Evolutionary conservation across 2,113 vertebrate genomes (phyloP).

Genomic region (Maylandia zebra): DNA sequence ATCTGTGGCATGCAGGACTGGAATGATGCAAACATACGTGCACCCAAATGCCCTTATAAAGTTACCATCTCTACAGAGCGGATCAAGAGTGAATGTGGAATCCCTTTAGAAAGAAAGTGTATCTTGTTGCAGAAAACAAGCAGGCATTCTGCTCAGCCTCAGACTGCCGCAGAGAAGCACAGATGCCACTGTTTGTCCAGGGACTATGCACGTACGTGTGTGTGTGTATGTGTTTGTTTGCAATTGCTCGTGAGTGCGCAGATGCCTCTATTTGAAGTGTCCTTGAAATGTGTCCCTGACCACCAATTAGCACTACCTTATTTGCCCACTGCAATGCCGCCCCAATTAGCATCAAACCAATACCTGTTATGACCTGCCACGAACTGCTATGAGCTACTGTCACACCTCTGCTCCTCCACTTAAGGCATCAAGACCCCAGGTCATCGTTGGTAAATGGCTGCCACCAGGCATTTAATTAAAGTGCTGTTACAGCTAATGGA

Average conservation of each 20-base stretch:
- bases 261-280: slow-evolving; percentile 46
- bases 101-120: not conserved
- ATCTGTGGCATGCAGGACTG: not conserved
- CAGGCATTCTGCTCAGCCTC: not conserved
- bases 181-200: slow-evolving; percentile 52
- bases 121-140: not conserved
- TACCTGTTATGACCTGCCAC: slow-evolving; percentile 21
- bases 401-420: slow-evolving; percentile 35
- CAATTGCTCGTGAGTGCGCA: slow-evolving; percentile 1
- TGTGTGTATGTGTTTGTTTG: slow-evolving; percentile 22
- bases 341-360: slow-evolving; percentile 53
- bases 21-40: not conserved
- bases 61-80: not conserved
- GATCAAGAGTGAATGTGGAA: not conserved
- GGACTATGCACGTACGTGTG: not conserved
- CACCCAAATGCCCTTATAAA: not conserved
- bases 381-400: not conserved
- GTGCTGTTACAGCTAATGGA: slow-evolving; percentile 16
- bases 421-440: slow-evolving; percentile 7
- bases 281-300: slow-evolving; percentile 60
- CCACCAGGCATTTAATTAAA: slow-evolving; percentile 38
- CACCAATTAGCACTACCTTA: slow-evolving; percentile 40
- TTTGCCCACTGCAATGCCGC: slow-evolving; percentile 19
- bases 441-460: slow-evolving; percentile 26
- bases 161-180: slow-evolving; percentile 38